Evolutionary conservation across 2,113 vertebrate species (phyloP), one percentile per base, ranked within the genome.

Genomic region (Bettongia penicillata): DNA sequence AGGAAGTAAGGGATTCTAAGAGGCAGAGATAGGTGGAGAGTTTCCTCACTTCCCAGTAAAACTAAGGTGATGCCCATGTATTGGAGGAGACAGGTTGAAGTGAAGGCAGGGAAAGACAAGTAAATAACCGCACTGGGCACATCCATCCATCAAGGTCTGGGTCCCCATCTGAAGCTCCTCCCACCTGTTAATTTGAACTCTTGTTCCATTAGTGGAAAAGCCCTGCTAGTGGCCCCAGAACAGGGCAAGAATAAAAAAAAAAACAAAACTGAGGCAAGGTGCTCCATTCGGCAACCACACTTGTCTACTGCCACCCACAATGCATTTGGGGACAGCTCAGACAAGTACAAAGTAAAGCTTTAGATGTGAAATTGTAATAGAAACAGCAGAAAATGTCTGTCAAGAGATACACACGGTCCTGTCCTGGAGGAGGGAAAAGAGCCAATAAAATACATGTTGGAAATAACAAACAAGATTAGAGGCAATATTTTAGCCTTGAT

Each of bases 391-490:
- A 53, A 51, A 90, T 55, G 24, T 91, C 93, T 91, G 53, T 91
- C 95, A 53, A 51, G 91, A 94, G 89, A 90, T 93, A 55, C 14
- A 28, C 91, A 48, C 48, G 8, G 95, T 92, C 90, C 57, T 90
- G 43, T 89, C 92, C 95, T 94, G 4, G 1, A 96, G 97, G 31
- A 96, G 94, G 93, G 94, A 48, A 55, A 53, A 19, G 53, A 92
- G 93, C 84, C 53, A 84, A 68, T 94, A 90, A 97, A 91, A 77
- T 28, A 7, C 31, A 23, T 47, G 25, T 57, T 95, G 94, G 95
- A 98, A 98, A 96, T 37, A 96, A 84, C 92, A 98, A 98, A 95
- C 94, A 94, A 96, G 98, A 98, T 98, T 96, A 97, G 96, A 98
- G 96, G 94, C 96, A 95, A 94, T 97, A 91, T 96, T 91, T 94